Evolutionary conservation across 53 echinoderm and acorn worm species (phyloP), one percentile per base, ranked within the genome.

Genomic region (Antedon mediterranea): DNA sequence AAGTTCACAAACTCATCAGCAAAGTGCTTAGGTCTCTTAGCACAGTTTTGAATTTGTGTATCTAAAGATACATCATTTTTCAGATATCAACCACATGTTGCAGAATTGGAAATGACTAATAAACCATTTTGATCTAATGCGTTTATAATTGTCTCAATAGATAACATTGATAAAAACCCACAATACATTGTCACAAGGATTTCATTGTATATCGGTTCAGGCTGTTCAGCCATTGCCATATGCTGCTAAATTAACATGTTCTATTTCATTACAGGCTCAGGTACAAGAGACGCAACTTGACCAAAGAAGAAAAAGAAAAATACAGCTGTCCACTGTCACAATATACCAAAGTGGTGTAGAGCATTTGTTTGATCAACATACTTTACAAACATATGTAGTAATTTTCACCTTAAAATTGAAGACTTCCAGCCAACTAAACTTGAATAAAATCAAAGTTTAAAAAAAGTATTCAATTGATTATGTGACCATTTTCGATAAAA

Each of bases 141-240:
- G n/a, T n/a, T n/a, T n/a, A n/a, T n/a, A 8, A 30, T 79, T 32
- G 78, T 78, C 0, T 84, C 79, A 0, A 30, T 79, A 32, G 84
- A 84, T 29, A 83, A 78, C 42, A 83, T 83, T 34, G 84, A 83
- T 29, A 32, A 78, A 26, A 84, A 73, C 43, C 4, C 4, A 37
- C 74, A 84, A 15, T n/a, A n/a, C n/a, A n/a, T 28, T 0, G 3
- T 33, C 29, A 13, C n/a, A 75, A 14, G 80, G 84, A 0, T 84
- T 84, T 32, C 84, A 84, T 79, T 84, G 80, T 30, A 84, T 84
- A 6, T 84, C 84, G 11, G 57, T 84, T 20, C 84, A 84, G 29
- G 79, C 79, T 42, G 80, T 79, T 34, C 31, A 84, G 29, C 84
- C 84, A 15, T 14, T 84, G 5, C 79, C 84, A 37, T 11, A 37